Base-by-base conservation (phyloP, 1,140 invertebrate genomes). In the Mercenaria mercenaria region DNA sequence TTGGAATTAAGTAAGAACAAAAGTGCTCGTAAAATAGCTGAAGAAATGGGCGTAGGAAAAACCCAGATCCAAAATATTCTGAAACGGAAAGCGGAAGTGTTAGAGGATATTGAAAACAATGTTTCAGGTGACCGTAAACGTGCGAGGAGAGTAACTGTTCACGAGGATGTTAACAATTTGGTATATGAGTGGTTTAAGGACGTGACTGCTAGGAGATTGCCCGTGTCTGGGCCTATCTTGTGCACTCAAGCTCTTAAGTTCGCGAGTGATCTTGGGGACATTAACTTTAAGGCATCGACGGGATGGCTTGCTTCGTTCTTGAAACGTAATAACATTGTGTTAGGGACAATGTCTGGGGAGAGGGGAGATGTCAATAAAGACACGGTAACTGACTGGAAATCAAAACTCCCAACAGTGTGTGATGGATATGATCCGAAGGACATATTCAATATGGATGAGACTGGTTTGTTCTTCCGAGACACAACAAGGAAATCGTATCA, bases 251-350 rank as follows among this genome's bases (percentile, higher is more conserved):
- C 91, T 18, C 23, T 56, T 1, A 56, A 69, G 47, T 88, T 88
- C 85, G 88, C 91, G 15, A 2, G 18, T 18, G 88, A 91, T 6
- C 34, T 92, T 0, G 80, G 79, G 15, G 41, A 74, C 6, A 59
- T 50, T 92, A 29, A 77, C 18, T 92, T 94, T 77, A 92, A 93
- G 23, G 92, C 88, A 39, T 93, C 94, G 20, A 91, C 93, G 52
- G 91, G 92, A 0, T 91, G 91, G 88, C 39, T 91, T 15, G 84
- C 88, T 3, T 41, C 34, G 1, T 92, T 92, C 82, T 1, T 84
- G 0, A 90, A 83, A 29, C 50, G 90, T 52, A 61, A 92, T 43
- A 91, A 84, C 50, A 91, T 91, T 52, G 79, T 74, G 13, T 87
- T 89, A 39, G 76, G 81, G 18, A 82, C 64, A 32, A 80, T 81